Evolutionary conservation across 2,888 invertebrate genomes (phyloP).

Genomic region (Theodoxus fluviatilis): DNA sequence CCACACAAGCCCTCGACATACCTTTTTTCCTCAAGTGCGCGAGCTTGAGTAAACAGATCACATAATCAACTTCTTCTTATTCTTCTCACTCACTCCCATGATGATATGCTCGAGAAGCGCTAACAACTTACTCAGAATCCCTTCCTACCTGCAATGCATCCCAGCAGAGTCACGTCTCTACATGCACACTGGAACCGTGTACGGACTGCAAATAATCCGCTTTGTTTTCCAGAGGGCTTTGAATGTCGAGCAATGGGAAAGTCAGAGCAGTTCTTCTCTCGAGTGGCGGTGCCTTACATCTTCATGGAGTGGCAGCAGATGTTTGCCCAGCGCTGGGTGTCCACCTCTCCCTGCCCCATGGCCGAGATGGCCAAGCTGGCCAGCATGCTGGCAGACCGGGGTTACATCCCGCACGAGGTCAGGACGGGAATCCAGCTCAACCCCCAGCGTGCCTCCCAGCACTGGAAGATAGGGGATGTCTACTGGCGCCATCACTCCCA

Average conservation of each 20-base stretch:
- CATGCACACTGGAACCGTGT: no score
- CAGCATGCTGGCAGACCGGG: slow-evolving; percentile 33
- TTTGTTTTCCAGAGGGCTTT: slow-evolving; percentile 50
- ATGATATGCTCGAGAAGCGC: no score
- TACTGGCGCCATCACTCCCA: slow-evolving; percentile 41
- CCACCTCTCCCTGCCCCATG: slow-evolving; percentile 39
- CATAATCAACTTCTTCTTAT: not conserved
- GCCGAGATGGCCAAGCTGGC: slow-evolving; percentile 36
- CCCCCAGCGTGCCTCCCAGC: slow-evolving; percentile 31
- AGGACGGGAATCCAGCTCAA: slow-evolving; percentile 36
- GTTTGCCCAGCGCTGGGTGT: slow-evolving; percentile 42
- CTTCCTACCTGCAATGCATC: no score
- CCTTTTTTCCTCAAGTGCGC: no score
- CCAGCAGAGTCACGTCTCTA: no score
- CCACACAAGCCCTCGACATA: no score
- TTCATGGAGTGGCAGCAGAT: slow-evolving; percentile 59
- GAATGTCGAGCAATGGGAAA: slow-evolving; percentile 50
- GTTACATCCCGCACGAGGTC: slow-evolving; percentile 42
- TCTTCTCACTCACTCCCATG: no score
- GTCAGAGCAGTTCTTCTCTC: slow-evolving; percentile 39
- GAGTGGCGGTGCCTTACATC: slow-evolving; percentile 47
- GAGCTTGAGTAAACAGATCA: not conserved
- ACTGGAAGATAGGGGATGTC: slow-evolving; percentile 45
- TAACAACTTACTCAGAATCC: no score
- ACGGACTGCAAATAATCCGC: not conserved